Evolutionary conservation across 2,113 vertebrate species (phyloP).

Genomic region (Recurvirostra avosetta): DNA sequence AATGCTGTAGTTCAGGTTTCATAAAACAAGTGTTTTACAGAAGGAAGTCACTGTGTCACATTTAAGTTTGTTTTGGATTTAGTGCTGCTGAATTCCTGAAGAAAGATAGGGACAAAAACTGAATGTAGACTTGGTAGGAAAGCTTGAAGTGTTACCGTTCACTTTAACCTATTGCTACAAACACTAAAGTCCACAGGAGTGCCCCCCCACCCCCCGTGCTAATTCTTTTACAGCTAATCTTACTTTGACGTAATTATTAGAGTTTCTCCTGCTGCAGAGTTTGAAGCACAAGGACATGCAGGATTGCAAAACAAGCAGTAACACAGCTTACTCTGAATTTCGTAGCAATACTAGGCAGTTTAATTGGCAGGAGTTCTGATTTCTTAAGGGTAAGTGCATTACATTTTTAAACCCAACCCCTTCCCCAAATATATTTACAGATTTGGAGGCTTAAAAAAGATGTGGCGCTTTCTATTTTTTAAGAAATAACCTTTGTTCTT

Average conservation of each 20-base stretch:
- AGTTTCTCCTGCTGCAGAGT: not conserved
- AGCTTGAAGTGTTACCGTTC: not conserved
- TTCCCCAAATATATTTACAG: not conserved
- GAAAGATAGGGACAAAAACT: not conserved
- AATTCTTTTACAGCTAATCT: slow-evolving; percentile 32
- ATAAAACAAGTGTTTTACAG: not conserved
- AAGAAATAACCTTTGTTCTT: not conserved
- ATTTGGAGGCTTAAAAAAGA: not conserved
- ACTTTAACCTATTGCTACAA: not conserved
- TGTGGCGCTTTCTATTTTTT: not conserved
- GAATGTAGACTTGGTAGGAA: not conserved
- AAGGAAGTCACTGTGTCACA: not conserved
- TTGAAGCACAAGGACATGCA: slow-evolving; percentile 4
- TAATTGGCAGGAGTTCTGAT: not conserved
- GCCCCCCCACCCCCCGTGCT: not conserved
- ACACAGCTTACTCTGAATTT: not conserved
- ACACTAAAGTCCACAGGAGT: not conserved
- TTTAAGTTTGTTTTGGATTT: not conserved
- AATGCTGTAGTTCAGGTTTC: not conserved
- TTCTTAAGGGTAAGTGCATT: not conserved
- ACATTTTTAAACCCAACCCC: not conserved
- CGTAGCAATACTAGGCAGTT: not conserved
- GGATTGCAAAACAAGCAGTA: slow-evolving; percentile 15
- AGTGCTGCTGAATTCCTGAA: not conserved
- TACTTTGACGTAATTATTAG: slow-evolving; percentile 33